These are phyloP conservation scores for Drosophila triauraria DNA, from an alignment of 1,140 invertebrate species.

Conservation along the genomic window DNA sequence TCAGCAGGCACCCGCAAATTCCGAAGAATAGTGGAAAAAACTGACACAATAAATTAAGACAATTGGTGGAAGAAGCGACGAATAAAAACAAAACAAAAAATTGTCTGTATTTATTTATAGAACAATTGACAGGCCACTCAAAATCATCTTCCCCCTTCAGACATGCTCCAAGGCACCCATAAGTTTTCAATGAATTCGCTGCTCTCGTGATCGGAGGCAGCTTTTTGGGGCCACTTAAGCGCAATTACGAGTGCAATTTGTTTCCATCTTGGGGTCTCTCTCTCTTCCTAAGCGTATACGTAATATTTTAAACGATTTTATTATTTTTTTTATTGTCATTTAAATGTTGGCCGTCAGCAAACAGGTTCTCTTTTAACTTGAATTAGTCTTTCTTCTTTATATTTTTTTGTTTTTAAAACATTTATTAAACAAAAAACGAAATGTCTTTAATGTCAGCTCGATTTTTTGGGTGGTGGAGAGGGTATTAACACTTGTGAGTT, in stretches of 20 bases:
- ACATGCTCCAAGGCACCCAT: conserved; percentile 20
- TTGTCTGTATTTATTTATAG: conserved; percentile 69
- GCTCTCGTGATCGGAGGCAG: conserved; percentile 57
- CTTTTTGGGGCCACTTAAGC: conserved; percentile 71
- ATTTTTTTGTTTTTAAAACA: conserved; percentile 47
- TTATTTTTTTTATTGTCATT: conserved; percentile 73
- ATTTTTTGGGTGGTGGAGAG: conserved; percentile 53
- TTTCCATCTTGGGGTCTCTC: conserved; percentile 65
- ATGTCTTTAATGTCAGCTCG: conserved; percentile 71
- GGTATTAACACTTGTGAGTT: conserved; percentile 78
- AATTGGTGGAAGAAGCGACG: conserved; percentile 36
- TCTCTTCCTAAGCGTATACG: conserved; percentile 59
- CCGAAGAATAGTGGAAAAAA: conserved; percentile 35
- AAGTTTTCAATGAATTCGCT: conserved; percentile 67
- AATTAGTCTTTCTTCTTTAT: conserved; percentile 52
- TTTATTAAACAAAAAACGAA: conserved; percentile 52
- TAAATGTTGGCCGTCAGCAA: conserved; percentile 57
- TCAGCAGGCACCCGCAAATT: conserved; percentile 65
- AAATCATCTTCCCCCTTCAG: conserved; percentile 30
- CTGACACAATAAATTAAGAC: conserved; percentile 63
- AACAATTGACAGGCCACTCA: conserved; percentile 77
- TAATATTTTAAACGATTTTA: conserved; percentile 82
- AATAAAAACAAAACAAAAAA: conserved; percentile 27
- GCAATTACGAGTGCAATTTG: conserved; percentile 79
- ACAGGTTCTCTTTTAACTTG: conserved; percentile 64